A percentile compares a stretch with the other conserved stretches of the same genome.
phyloP scores from a whole-genome alignment of 2,113 vertebrate genomes.

The Plecturocebus donacophilus region DNA sequence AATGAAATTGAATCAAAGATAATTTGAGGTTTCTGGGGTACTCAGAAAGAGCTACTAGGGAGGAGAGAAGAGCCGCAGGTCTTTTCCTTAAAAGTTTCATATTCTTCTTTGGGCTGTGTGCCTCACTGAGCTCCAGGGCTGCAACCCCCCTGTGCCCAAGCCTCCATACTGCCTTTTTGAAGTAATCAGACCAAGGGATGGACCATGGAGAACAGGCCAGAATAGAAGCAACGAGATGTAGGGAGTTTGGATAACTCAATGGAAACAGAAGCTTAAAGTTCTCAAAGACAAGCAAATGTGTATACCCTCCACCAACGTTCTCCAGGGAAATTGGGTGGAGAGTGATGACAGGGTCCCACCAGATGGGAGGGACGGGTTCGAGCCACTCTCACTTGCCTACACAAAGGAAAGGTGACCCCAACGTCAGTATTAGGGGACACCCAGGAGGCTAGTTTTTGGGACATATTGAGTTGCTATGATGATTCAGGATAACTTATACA shows the following conservation, averaged over 20 bases:
- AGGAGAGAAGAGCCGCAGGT: no score
- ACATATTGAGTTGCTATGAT: not conserved
- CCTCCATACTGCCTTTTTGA: not conserved
- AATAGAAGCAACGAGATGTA: not conserved
- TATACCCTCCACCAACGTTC: not conserved
- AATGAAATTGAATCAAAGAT: not conserved
- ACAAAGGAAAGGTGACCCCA: not conserved
- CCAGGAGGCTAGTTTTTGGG: not conserved
- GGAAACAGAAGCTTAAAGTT: not conserved
- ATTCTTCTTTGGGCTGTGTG: no score
- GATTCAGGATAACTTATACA: not conserved
- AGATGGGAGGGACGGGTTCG: accelerated
- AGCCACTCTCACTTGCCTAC: no score
- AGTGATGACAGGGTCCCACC: accelerated
- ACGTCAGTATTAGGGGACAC: not conserved
- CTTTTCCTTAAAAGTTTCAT: accelerated
- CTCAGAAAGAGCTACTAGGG: not conserved
- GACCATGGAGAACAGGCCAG: not conserved
- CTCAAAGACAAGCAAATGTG: not conserved
- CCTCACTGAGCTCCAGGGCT: not conserved
- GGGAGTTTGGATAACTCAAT: not conserved
- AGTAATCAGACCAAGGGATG: not conserved
- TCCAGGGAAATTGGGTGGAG: not conserved
- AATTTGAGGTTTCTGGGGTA: not conserved
- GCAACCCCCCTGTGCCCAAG: not conserved